Evolutionary conservation across 2,888 invertebrate species (phyloP), one percentile per base, ranked within the genome.

Genomic region (Philereme transversata): DNA sequence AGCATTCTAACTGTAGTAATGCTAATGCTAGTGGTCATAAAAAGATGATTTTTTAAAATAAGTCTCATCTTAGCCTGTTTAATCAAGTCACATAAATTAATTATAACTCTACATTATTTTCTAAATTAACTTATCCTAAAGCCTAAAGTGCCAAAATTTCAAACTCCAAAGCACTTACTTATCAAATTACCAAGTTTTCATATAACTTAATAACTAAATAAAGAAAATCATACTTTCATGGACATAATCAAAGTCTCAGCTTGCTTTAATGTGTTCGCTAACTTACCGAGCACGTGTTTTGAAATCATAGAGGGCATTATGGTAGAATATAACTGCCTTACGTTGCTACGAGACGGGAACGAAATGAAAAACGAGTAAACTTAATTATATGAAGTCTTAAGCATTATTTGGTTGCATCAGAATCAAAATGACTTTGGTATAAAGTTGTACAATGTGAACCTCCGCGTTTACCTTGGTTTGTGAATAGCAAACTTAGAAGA

Each of bases 201-300:
- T 40, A 49, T 55, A 55, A 55, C 57, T 40, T 41, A 56, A 56
- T 59, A 59, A 53, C 59, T 57, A 51, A 54, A 56, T 40, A 40
- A 40, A 50, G 45, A 45, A 64, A 57, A 57, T 64, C 51, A 52
- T 44, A 52, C 11, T 57, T 64, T 53, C 44, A 57, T 57, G 10
- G 38, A 48, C 54, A 54, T 60, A 60, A 60, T 62, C 62, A 52
- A 59, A 56, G 51, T 47, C 35, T 48, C 5, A 44, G 49, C 41
- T 57, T 55, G 48, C 51, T 36, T n/a, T 71, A 73, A 73, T 69
- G 71, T 64, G 65, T 58, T 64, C 65, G 68, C 69, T 69, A 71
- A 71, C 69, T 71, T 60, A 51, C 54, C 46, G 41, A 46, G 22
- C 40, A 68, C 73, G 73, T 73, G 73, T 61, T 57, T 41, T n/a